These are phyloP conservation scores for Microchirus variegatus DNA, from an alignment of 2,797 vertebrate genomes.

Conservation along the genomic window DNA sequence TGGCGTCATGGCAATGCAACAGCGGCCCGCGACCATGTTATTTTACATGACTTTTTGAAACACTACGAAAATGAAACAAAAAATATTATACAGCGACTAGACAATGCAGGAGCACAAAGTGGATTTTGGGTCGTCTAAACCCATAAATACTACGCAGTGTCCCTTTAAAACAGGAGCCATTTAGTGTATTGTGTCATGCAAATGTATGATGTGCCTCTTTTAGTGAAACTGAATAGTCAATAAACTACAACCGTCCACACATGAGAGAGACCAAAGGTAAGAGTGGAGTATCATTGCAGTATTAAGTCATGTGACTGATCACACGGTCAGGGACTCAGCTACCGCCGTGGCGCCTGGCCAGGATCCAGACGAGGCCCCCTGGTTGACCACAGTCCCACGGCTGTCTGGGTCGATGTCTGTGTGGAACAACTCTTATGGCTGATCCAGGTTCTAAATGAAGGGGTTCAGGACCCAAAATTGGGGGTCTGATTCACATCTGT, in stretches of 20 bases:
- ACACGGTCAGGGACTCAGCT: conserved; percentile 57
- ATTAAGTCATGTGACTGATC: conserved; percentile 63
- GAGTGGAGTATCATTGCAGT: conserved; percentile 5
- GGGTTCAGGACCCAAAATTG: conserved; percentile 75
- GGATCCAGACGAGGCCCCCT: conserved; percentile 68
- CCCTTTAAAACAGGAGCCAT: too few relatives aligned
- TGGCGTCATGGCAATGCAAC: too few relatives aligned
- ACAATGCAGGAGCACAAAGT: too few relatives aligned
- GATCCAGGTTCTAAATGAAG: conserved; percentile 76
- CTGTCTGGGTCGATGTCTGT: conserved; percentile 73
- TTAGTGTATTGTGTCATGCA: conserved; percentile 13
- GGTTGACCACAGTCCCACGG: conserved; percentile 79
- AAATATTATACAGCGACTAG: too few relatives aligned
- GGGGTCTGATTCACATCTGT: conserved; percentile 68
- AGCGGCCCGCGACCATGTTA: too few relatives aligned
- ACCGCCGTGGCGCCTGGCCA: conserved; percentile 73
- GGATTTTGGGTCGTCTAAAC: too few relatives aligned
- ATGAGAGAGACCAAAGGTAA: conserved; percentile 12
- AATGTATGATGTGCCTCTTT: conserved; percentile 8
- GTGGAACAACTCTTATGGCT: conserved; percentile 56
- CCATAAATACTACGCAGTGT: too few relatives aligned
- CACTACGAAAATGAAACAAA: too few relatives aligned
- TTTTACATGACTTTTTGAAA: too few relatives aligned
- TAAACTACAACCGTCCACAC: conserved; percentile 16
- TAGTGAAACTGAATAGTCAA: conserved; percentile 5